These are phyloP conservation scores for Pomatostomus ruficeps DNA, from an alignment of 2,113 vertebrate species.

Conservation along the genomic window DNA sequence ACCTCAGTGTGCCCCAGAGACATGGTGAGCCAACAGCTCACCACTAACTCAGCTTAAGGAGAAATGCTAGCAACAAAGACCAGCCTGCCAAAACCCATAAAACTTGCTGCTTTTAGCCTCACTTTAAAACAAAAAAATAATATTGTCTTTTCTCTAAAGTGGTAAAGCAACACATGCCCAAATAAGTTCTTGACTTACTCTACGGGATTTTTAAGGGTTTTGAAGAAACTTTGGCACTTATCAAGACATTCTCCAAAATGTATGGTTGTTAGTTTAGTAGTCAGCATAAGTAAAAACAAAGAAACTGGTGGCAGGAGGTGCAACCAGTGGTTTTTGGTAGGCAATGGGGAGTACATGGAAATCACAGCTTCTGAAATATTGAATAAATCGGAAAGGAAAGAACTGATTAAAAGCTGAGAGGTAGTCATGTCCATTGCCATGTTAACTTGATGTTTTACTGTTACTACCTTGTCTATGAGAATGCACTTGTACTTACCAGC, in stretches of 20 bases:
- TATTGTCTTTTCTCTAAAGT: conserved; percentile 42
- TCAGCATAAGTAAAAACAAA: neutral
- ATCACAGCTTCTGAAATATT: neutral
- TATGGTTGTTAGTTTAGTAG: neutral
- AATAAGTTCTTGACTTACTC: neutral
- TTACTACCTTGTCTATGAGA: fast-evolving
- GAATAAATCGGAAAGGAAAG: neutral
- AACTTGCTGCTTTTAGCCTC: conserved; percentile 35
- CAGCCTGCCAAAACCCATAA: conserved; percentile 26
- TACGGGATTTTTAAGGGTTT: neutral
- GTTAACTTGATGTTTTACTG: neutral
- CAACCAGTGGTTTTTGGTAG: neutral
- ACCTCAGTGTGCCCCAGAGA: neutral
- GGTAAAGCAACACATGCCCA: conserved; percentile 1
- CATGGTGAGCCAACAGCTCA: neutral
- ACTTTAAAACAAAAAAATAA: conserved; percentile 27
- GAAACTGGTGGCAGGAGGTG: neutral
- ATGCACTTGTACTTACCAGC: neutral
- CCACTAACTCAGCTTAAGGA: neutral
- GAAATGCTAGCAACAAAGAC: neutral
- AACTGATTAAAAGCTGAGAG: neutral
- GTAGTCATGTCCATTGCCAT: fast-evolving
- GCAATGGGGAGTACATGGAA: neutral
- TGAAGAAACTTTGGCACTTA: neutral
- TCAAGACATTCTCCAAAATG: neutral